A percentile compares a stretch with the other conserved stretches of the same genome.
These are phyloP conservation scores for Nemotelus nigrinus DNA, from an alignment of 2,888 invertebrate species.

Conservation along the genomic window DNA sequence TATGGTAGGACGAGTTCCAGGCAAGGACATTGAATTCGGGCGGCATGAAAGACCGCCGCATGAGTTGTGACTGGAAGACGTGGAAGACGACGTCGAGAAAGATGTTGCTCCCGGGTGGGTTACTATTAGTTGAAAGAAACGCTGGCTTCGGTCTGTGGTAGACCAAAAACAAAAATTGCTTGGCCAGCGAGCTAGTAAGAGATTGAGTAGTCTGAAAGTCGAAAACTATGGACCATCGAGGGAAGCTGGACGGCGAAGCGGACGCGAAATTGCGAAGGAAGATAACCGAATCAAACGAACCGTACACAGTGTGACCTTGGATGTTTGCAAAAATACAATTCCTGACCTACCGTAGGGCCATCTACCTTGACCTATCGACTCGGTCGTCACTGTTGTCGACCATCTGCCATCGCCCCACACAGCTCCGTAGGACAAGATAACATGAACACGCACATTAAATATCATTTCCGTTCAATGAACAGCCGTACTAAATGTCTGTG, in stretches of 20 bases:
- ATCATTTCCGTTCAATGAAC: conserved; percentile 13
- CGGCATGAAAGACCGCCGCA: neutral
- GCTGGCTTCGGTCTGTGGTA: conserved; percentile 25
- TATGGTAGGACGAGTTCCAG: conserved; percentile 1
- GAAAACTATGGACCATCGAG: conserved; percentile 1
- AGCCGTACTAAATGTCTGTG: neutral
- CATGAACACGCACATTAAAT: conserved; percentile 43
- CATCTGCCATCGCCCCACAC: conserved; percentile 20
- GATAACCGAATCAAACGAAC: conserved; percentile 34
- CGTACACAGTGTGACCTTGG: conserved; percentile 38
- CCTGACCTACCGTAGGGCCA: conserved; percentile 32
- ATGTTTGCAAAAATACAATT: conserved; percentile 42
- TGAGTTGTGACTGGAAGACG: conserved; percentile 28
- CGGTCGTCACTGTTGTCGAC: conserved; percentile 7
- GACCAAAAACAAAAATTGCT: conserved; percentile 41
- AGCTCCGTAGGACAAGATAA: conserved; percentile 12
- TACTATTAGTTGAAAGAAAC: conserved; percentile 32
- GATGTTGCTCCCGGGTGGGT: conserved; percentile 41
- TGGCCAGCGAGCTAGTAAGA: neutral
- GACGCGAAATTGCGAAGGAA: conserved; percentile 16
- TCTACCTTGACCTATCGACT: conserved; percentile 42
- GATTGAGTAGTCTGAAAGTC: neutral
- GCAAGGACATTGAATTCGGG: conserved; percentile 16
- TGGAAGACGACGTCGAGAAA: conserved; percentile 1
- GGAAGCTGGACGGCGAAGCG: conserved; percentile 1